Evolutionary conservation across 2,113 vertebrate genomes (phyloP), one percentile per base, ranked within the genome.

Genomic region (Natator depressus): DNA sequence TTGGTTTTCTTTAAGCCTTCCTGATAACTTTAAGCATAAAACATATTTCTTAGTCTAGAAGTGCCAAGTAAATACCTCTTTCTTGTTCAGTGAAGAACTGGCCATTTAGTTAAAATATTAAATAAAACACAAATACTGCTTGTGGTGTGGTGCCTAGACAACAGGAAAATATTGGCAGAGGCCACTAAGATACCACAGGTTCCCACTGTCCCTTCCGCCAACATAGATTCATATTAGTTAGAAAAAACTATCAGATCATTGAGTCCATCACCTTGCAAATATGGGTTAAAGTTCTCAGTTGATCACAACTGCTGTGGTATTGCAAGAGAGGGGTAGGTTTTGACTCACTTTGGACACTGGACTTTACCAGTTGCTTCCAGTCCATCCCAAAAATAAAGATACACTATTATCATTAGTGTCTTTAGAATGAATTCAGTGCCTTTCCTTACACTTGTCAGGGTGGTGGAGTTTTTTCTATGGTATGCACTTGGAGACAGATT

Each of bases 1-100:
- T 98, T 98, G 83, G 91, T 97, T 95, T 98, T 98, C 94, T 98
- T 99, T 92, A 99, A 97, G 89, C 98, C 98, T 98, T 99, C 98
- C 93, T 98, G 98, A 95, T 98, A 99, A 62, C 98, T 99, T 94
- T 93, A 97, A 83, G 35, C 8, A 90, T 1, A 95, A 91, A 81
- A 10, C 46, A 69, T 65, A 91, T 90, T 87, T 91, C 8, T 93
- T 88, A 96, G n/a, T 92, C 38, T 91, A 75, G 31, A 54, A 93
- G 80, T 20, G 1, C 42, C 80, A 59, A 78, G 27, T 8, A 75
- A 24, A 12, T 80, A 47, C 84, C 29, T 49, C 84, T 72, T 89
- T 89, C 76, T 87, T 53, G 47, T 31, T 20, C 59, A 89, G 90
- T 29, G 47, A 89, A 90, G 91, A 85, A 76, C 24, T 22, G 57